These are phyloP conservation scores for Leptinotarsa tumamoca DNA, from an alignment of 2,888 invertebrate species.

Conservation along the genomic window DNA sequence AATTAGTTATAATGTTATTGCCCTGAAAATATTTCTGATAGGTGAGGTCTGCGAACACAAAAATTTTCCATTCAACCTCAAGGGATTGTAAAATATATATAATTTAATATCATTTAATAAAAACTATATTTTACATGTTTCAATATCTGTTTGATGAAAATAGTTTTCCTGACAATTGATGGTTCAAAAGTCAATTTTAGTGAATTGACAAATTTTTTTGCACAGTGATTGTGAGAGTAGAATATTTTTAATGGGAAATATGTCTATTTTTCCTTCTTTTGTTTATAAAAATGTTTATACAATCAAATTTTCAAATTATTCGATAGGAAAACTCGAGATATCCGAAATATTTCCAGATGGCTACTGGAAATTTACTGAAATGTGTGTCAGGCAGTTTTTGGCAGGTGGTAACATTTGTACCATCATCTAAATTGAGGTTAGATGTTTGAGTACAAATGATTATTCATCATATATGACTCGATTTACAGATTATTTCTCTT, in stretches of 20 bases:
- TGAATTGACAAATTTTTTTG: too few relatives aligned
- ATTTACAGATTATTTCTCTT: not conserved
- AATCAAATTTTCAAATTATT: not conserved
- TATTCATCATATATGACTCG: not conserved
- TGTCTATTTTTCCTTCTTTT: too few relatives aligned
- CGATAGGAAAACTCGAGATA: not conserved
- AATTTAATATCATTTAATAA: too few relatives aligned
- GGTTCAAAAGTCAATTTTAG: too few relatives aligned
- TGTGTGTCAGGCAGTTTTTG: not conserved
- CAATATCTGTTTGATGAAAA: too few relatives aligned
- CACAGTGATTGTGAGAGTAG: too few relatives aligned
- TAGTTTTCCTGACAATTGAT: too few relatives aligned
- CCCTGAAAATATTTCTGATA: constrained; percentile 14
- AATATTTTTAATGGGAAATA: too few relatives aligned
- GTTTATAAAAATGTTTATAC: too few relatives aligned
- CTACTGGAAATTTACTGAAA: not conserved
- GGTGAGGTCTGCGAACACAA: not conserved
- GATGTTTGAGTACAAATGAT: constrained; percentile 8
- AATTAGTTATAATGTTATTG: not conserved
- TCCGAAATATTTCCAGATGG: constrained; percentile 3
- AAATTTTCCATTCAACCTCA: not conserved
- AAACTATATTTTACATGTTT: too few relatives aligned
- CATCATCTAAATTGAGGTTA: constrained; percentile 13
- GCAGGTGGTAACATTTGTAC: constrained; percentile 2
- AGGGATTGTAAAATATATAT: not conserved